phyloP scores from a whole-genome alignment of 1,140 invertebrate species.

The Camponotus floridanus region DNA sequence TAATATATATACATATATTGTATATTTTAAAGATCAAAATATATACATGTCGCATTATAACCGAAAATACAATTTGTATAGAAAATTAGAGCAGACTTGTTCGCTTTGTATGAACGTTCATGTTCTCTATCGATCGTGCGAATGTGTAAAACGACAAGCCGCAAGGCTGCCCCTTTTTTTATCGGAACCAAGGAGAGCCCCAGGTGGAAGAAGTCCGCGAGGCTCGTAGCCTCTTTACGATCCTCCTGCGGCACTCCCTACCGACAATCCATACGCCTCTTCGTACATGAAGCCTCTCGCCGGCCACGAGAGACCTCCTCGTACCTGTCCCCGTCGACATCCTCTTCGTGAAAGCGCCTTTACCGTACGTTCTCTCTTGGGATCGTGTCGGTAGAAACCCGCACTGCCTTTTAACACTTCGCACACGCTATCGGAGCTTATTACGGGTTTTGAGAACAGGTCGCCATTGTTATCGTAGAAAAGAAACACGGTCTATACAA shows the following conservation, averaged over 20 bases:
- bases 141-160: constrained; percentile 18
- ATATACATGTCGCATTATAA: background rate
- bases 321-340: constrained; percentile 77
- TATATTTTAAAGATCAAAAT: background rate
- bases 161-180: constrained; percentile 55
- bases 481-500: constrained; percentile 27
- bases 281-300: constrained; percentile 66
- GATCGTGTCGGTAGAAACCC: constrained; percentile 71
- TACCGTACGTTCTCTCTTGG: constrained; percentile 67
- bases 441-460: constrained; percentile 80
- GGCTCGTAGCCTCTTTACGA: constrained; percentile 77
- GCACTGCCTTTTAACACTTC: constrained; percentile 60
- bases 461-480: constrained; percentile 63
- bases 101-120: constrained; percentile 22
- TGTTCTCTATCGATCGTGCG: constrained; percentile 21
- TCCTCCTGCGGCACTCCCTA: constrained; percentile 79
- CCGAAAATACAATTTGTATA: constrained; percentile 19
- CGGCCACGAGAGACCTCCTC: constrained; percentile 57
- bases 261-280: constrained; percentile 67
- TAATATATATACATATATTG: background rate
- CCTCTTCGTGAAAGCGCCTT: constrained; percentile 75
- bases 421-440: constrained; percentile 73
- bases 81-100: constrained; percentile 39
- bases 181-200: constrained; percentile 45
- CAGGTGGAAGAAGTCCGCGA: constrained; percentile 54